phyloP scores from a whole-genome alignment of 1,140 invertebrate genomes.

The Lordiphosa stackelbergi region DNA sequence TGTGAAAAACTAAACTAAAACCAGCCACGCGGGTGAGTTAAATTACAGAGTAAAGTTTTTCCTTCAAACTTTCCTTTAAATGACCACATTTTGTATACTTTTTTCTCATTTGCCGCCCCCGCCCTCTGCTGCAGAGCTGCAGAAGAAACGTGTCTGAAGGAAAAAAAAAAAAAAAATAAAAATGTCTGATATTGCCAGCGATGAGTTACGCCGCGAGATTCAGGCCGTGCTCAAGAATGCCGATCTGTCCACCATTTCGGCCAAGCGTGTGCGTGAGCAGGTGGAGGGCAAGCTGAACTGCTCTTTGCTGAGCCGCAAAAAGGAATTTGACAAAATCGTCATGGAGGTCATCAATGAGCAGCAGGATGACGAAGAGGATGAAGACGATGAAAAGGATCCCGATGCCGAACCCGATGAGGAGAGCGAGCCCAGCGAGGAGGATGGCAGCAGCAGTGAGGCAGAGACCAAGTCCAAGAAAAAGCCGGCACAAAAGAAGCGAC shows the following conservation, averaged over 20 bases:
- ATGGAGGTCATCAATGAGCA: constrained; percentile 81
- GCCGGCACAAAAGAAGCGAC: constrained; percentile 75
- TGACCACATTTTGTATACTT: too few species aligned
- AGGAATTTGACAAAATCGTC: constrained; percentile 89
- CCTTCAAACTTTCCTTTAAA: too few species aligned
- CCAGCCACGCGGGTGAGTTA: constrained; percentile 11
- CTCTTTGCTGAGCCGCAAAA: constrained; percentile 87
- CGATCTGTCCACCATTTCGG: constrained; percentile 88
- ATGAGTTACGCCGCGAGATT: constrained; percentile 61
- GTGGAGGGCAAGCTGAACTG: constrained; percentile 89
- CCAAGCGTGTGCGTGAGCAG: constrained; percentile 93
- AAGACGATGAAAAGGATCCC: constrained; percentile 79
- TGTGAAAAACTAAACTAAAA: constrained; percentile 22
- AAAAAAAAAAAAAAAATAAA: constrained; percentile 33
- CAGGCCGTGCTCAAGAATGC: constrained; percentile 88
- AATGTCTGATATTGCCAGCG: constrained; percentile 73
- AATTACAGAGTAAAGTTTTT: constrained; percentile 2
- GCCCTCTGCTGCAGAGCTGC: constrained; percentile 26
- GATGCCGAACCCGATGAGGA: constrained; percentile 79
- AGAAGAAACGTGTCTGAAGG: constrained; percentile 55
- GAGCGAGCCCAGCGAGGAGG: constrained; percentile 79
- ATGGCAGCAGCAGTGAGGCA: constrained; percentile 76
- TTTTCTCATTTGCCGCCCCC: too few species aligned
- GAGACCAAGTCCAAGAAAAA: constrained; percentile 64
- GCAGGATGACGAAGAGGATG: constrained; percentile 78